A percentile compares a stretch with the other conserved stretches of the same genome.
Conservation (phyloP, 2,797 vertebrate species). For the Scarus forsteni region DNA sequence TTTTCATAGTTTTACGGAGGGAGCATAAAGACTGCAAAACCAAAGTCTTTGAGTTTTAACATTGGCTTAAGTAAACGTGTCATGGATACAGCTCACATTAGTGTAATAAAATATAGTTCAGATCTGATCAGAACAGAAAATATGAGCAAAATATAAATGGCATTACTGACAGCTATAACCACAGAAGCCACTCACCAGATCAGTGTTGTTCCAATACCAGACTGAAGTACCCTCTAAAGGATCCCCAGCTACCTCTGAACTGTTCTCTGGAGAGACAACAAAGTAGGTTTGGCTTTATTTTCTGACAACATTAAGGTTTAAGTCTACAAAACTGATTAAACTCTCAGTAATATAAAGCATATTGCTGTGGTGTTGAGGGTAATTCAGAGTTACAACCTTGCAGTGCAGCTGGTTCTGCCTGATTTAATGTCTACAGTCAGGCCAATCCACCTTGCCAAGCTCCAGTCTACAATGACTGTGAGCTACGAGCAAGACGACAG, state of each 20-base stretch:
- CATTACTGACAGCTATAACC: neutral
- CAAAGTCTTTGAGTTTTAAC: conserved; percentile 10
- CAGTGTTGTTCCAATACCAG: conserved; percentile 81
- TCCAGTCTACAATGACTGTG: too few species aligned
- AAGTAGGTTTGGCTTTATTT: neutral
- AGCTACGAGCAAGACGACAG: too few species aligned
- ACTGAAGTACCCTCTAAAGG: conserved; percentile 61
- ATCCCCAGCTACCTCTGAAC: conserved; percentile 77
- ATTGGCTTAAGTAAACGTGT: neutral
- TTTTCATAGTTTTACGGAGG: too few species aligned
- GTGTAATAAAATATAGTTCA: neutral
- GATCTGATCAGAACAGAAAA: too few species aligned
- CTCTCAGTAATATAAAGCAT: neutral
- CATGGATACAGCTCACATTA: too few species aligned
- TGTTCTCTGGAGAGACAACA: conserved; percentile 85
- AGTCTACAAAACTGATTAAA: neutral
- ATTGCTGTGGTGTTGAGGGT: neutral
- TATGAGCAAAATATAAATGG: neutral
- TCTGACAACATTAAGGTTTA: neutral
- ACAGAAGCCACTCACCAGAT: conserved; percentile 81
- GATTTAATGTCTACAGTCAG: too few species aligned
- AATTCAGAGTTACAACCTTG: too few species aligned
- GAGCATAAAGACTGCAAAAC: neutral
- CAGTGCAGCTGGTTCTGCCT: too few species aligned
- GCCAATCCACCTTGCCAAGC: too few species aligned